A percentile compares a stretch with the other conserved stretches of the same genome.
Evolutionary conservation across 2,888 invertebrate genomes (phyloP).

Genomic region (Amphipoea lucens): DNA sequence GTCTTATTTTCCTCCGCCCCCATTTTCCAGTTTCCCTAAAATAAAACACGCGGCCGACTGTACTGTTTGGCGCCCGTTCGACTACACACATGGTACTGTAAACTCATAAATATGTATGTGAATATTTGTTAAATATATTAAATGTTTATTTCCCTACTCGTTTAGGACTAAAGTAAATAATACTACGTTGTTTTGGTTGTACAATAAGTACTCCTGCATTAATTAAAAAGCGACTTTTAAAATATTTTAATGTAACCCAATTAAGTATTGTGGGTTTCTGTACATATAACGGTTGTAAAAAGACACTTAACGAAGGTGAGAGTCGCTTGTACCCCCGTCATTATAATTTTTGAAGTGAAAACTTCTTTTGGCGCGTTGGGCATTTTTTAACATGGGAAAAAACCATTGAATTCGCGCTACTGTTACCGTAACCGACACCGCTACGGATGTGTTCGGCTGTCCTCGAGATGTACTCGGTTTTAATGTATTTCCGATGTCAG

Average conservation of each 20-base stretch:
- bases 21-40: not conserved
- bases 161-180: slow-evolving; percentile 35
- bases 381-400: too few species aligned
- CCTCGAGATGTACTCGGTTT: too few species aligned
- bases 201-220: not conserved
- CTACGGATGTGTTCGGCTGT: too few species aligned
- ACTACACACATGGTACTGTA: slow-evolving; percentile 41
- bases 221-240: not conserved
- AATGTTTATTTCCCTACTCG: slow-evolving; percentile 57
- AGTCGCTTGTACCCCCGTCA: too few species aligned
- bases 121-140: slow-evolving; percentile 64
- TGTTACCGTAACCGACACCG: too few species aligned
- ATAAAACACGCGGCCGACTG: slow-evolving; percentile 32
- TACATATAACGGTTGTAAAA: not conserved
- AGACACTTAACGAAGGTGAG: too few species aligned
- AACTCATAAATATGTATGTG: slow-evolving; percentile 60
- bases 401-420: too few species aligned
- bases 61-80: slow-evolving; percentile 51
- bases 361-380: too few species aligned
- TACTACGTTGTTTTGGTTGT: slow-evolving; percentile 14
- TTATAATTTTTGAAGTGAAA: too few species aligned
- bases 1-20: not conserved
- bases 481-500: too few species aligned
- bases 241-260: slow-evolving; percentile 16
- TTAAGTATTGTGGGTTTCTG: not conserved